phyloP scores from a whole-genome alignment of 2,113 vertebrate genomes.

The Holacanthus passer region DNA sequence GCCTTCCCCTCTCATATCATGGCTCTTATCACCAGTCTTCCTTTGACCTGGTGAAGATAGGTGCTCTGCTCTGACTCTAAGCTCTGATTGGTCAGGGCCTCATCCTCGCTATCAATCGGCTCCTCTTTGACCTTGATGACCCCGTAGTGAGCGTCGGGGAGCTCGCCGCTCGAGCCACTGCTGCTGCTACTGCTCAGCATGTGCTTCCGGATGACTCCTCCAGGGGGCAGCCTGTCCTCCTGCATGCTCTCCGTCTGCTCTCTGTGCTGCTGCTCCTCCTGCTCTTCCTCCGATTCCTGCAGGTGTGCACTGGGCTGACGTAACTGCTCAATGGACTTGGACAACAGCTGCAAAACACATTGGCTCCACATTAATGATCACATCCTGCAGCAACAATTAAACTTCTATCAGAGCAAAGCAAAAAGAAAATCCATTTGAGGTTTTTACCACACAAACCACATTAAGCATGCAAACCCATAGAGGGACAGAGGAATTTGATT shows the following conservation, averaged over 20 bases:
- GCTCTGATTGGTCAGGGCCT: constrained; percentile 89
- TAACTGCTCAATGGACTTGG: constrained; percentile 97
- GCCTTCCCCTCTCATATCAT: constrained; percentile 89
- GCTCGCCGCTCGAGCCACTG: constrained; percentile 80
- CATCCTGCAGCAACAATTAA: constrained; percentile 29
- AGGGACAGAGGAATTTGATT: background rate
- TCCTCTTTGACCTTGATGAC: constrained; percentile 97
- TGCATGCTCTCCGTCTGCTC: constrained; percentile 87
- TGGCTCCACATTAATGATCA: constrained; percentile 46
- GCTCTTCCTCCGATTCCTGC: constrained; percentile 96
- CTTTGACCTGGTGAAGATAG: constrained; percentile 98
- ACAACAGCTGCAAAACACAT: constrained; percentile 90
- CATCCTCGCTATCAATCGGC: constrained; percentile 93
- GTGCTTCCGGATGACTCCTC: constrained; percentile 88
- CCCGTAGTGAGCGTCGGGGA: constrained; percentile 85
- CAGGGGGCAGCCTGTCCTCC: constrained; percentile 89
- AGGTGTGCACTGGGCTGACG: constrained; percentile 93
- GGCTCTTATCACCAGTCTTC: constrained; percentile 96
- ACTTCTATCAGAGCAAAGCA: constrained; percentile 15
- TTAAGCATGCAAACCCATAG: background rate
- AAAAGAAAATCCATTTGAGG: background rate
- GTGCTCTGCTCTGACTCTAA: constrained; percentile 90
- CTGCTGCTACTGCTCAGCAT: constrained; percentile 87
- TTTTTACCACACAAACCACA: background rate
- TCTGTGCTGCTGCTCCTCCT: constrained; percentile 89